Percentiles rank a stretch among this genome's conserved stretches.
phyloP scores from a whole-genome alignment of 2,888 invertebrate genomes.

The Habroteleia sp. region DNA sequence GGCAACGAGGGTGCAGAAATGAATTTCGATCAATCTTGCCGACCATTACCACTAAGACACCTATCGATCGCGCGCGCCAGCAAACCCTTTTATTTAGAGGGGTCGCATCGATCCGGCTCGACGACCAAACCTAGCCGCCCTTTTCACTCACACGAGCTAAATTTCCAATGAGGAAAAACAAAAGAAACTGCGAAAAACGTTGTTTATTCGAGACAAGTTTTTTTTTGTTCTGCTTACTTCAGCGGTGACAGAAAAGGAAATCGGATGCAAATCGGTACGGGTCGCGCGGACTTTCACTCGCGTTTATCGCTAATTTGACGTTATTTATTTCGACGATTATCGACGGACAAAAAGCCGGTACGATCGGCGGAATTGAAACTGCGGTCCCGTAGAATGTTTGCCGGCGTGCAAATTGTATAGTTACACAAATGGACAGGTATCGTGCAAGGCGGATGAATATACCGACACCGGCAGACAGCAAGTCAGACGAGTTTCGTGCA shows the following conservation, averaged over 20 bases:
- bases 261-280: conserved; percentile 23
- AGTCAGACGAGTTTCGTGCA: conserved; percentile 64
- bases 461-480: conserved; percentile 59
- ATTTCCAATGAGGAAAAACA: too few relatives aligned
- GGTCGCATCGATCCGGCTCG: conserved; percentile 5
- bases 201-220: too few relatives aligned
- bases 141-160: too few relatives aligned
- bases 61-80: conserved; percentile 53
- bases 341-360: conserved; percentile 26
- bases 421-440: conserved; percentile 62
- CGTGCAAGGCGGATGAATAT: conserved; percentile 57
- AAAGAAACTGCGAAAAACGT: too few relatives aligned
- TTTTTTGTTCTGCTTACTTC: too few relatives aligned
- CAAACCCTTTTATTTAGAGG: conserved; percentile 15
- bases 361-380: conserved; percentile 26
- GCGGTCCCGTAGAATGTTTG: conserved; percentile 38
- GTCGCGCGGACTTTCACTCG: conserved; percentile 32
- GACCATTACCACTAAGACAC: conserved; percentile 59
- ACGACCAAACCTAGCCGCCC: too few relatives aligned
- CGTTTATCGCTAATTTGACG: conserved; percentile 39
- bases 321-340: conserved; percentile 42
- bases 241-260: not conserved
- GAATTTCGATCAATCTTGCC: conserved; percentile 71
- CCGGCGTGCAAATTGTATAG: conserved; percentile 59
- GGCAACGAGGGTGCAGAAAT: conserved; percentile 64